phyloP scores from a whole-genome alignment of 2,797 vertebrate species.

The Sarcophilus harrisii region DNA sequence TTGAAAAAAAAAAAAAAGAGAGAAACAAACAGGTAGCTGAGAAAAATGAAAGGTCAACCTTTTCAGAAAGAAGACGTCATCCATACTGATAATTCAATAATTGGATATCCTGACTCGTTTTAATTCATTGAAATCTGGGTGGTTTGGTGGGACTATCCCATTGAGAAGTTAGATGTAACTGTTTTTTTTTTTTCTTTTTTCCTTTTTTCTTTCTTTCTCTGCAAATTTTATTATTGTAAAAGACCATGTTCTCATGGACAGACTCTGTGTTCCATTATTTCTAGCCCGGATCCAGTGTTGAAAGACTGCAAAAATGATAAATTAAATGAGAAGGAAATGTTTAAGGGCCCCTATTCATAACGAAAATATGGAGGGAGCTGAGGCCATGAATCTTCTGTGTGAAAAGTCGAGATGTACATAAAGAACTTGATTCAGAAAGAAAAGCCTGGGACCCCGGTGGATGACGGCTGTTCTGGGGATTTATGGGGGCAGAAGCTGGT shows the following conservation, averaged over 20 bases:
- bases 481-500: constrained; percentile 68
- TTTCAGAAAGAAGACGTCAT: not conserved
- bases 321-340: constrained; percentile 82
- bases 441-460: constrained; percentile 54
- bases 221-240: constrained; percentile 60
- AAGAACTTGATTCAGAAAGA: constrained; percentile 80
- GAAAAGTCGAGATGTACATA: constrained; percentile 62
- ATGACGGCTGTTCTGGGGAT: constrained; percentile 21
- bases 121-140: not conserved
- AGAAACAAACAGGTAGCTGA: not conserved
- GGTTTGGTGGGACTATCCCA: not conserved
- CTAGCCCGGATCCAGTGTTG: constrained; percentile 67
- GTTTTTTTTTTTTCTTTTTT: not conserved
- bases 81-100: not conserved
- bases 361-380: constrained; percentile 74
- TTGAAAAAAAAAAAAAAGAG: too few species aligned
- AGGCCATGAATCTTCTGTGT: constrained; percentile 76
- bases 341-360: constrained; percentile 83
- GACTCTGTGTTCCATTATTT: constrained; percentile 65
- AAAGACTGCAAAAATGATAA: constrained; percentile 76
- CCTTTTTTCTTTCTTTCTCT: not conserved
- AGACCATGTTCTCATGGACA: constrained; percentile 70
- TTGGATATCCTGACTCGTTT: not conserved
- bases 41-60: not conserved
- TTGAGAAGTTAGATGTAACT: not conserved